Base-by-base conservation (phyloP, 2,797 vertebrate species). In the Anabas testudineus region DNA sequence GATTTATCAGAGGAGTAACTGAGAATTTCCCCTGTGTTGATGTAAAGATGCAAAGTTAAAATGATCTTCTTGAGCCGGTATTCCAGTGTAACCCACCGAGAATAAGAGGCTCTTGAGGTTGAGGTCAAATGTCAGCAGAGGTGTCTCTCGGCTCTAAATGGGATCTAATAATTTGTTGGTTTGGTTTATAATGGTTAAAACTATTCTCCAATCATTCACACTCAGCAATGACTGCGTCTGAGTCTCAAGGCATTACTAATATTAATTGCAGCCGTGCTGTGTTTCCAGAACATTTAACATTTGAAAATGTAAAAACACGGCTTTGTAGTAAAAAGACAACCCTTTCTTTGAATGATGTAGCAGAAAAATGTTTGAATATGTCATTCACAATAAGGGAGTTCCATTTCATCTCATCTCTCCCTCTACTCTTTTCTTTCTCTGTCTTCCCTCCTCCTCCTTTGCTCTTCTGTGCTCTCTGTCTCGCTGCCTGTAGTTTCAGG, bases 401-500 rank as follows among this genome's bases (percentile, higher is more conserved):
- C 36, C 48, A 51, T 80, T 82, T 77, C 59, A 71, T 77, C 52
- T 73, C 7, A 28, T 57, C 63, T 47, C 58, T 70, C 43, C 21
- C 32, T 72, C 39, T 64, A 3, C 49, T 49, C 39, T 71, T 47
- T 57, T 56, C 37, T 51, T 41, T 48, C 18, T 49, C 39, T 41
- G 42, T 74, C 59, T 19, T 16, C n/a, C n/a, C n/a, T n/a, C n/a
- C 15, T 46, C 49, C 58, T 34, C 67, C 59, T 71, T 58, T 56
- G 47, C 54, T 51, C 42, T 15, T 63, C 42, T 45, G 8, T 54
- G 46, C 65, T 68, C 49, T 70, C 57, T 71, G 19, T 73, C 51
- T 75, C 57, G 74, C 74, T 60, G 71, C 83, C 77, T 82, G 85
- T 87, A 90, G 87, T 88, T 91, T 91, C 87, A 89, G 85, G 87